Conservation (phyloP, 2,797 vertebrate species). For the Leptatherina wallacei region DNA sequence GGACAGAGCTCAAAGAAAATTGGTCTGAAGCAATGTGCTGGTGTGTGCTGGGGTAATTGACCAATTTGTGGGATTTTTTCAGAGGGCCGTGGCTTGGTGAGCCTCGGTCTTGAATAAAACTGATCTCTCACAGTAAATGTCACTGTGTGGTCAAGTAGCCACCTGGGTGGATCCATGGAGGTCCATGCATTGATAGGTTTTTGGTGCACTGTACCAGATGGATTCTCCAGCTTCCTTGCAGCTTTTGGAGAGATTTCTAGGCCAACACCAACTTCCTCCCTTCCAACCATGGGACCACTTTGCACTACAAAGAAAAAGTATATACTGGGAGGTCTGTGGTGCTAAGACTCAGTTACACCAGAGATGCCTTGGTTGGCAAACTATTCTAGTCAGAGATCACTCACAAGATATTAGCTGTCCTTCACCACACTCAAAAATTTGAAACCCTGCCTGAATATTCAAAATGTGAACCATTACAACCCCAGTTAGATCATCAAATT, state of each 20-base stretch:
- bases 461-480: slow-evolving; percentile 47
- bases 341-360: slow-evolving; percentile 38
- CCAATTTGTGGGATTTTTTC: slow-evolving; percentile 77
- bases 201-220: slow-evolving; percentile 45
- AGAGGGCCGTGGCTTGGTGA: slow-evolving; percentile 66
- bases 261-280: slow-evolving; percentile 42
- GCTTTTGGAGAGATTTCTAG: slow-evolving; percentile 43
- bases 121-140: slow-evolving; percentile 64
- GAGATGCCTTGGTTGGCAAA: slow-evolving; percentile 62
- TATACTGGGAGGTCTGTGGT: slow-evolving; percentile 69
- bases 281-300: slow-evolving; percentile 32
- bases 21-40: slow-evolving; percentile 63
- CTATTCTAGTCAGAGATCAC: slow-evolving; percentile 60
- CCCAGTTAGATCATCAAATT: slow-evolving; percentile 50
- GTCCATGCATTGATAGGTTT: slow-evolving; percentile 49
- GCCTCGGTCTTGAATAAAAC: slow-evolving; percentile 53
- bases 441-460: slow-evolving; percentile 33
- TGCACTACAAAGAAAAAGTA: slow-evolving; percentile 27
- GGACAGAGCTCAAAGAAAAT: slow-evolving; percentile 67
- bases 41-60: slow-evolving; percentile 72
- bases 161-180: slow-evolving; percentile 58
- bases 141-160: slow-evolving; percentile 68
- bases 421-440: slow-evolving; percentile 55
- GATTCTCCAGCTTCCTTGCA: slow-evolving; percentile 45
- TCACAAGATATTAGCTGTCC: slow-evolving; percentile 59